These are phyloP conservation scores for Centruroides sculpturatus DNA, from an alignment of 1,140 invertebrate species.

Conservation along the genomic window DNA sequence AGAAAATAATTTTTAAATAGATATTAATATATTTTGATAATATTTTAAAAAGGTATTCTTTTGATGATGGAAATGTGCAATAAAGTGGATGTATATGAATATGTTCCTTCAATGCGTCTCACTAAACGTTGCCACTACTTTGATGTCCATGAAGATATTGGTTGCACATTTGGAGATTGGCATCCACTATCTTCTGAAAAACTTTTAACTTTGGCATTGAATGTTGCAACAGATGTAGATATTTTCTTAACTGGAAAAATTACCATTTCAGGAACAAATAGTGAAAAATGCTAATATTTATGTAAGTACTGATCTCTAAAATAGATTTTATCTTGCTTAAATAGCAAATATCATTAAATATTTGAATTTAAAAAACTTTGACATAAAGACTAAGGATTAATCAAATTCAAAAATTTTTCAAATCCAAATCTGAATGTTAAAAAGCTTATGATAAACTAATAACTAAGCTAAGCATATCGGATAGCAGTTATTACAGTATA, in stretches of 20 bases:
- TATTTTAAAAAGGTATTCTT: conserved; percentile 43
- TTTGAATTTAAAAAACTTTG: no score
- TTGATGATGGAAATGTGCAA: conserved; percentile 52
- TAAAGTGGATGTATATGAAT: conserved; percentile 58
- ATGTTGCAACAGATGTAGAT: conserved; percentile 47
- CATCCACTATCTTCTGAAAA: conserved; percentile 73
- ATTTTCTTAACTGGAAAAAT: conserved; percentile 49
- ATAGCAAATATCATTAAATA: no score
- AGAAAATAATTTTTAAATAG: no score
- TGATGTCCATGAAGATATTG: conserved; percentile 45
- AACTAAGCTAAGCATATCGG: no score
- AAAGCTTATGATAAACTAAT: no score
- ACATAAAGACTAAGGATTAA: no score
- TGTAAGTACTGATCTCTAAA: no score
- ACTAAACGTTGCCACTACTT: conserved; percentile 66
- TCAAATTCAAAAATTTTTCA: no score
- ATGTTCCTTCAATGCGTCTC: conserved; percentile 57
- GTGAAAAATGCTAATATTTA: conserved; percentile 6
- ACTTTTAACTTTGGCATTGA: conserved; percentile 49
- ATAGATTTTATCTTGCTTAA: no score
- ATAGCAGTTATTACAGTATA: no score
- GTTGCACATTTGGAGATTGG: conserved; percentile 70
- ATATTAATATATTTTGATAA: no score
- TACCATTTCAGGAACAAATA: conserved; percentile 7
- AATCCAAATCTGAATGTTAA: no score